phyloP scores from a whole-genome alignment of 2,888 invertebrate species.

The Apamea crenata region DNA sequence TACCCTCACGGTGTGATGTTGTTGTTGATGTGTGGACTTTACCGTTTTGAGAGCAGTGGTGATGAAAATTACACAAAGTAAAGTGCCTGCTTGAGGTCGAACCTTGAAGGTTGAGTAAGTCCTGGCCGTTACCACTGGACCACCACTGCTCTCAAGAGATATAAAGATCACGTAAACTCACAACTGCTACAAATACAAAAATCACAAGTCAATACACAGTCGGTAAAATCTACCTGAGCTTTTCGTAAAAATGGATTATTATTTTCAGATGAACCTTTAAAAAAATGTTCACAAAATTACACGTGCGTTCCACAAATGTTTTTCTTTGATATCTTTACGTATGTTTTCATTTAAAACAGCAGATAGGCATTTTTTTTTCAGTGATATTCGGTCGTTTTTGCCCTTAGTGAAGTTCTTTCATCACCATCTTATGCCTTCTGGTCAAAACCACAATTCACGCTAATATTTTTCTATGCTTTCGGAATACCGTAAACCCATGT shows the following conservation, averaged over 20 bases:
- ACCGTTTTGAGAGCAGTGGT: not conserved
- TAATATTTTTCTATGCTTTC: too few relatives aligned
- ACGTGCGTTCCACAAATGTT: not conserved
- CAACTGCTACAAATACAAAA: not conserved
- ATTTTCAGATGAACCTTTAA: not conserved
- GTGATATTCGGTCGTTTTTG: not conserved
- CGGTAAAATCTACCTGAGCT: not conserved
- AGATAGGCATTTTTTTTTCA: not conserved
- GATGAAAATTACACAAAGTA: not conserved
- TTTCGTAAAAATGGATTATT: not conserved
- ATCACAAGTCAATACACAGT: too few relatives aligned
- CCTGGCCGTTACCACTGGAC: too few relatives aligned
- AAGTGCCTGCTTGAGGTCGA: too few relatives aligned
- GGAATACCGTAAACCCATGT: not conserved
- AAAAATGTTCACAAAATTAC: not conserved
- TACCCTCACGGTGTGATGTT: too few relatives aligned
- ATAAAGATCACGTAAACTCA: not conserved
- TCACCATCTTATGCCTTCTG: not conserved
- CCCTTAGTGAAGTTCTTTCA: not conserved
- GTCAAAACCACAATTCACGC: not conserved
- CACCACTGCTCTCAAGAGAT: not conserved
- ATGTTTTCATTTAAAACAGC: not conserved
- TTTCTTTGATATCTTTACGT: not conserved
- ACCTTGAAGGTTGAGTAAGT: too few relatives aligned
- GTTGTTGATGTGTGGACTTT: too few relatives aligned